Conservation (phyloP, 2,113 vertebrate species). For the Numenius arquata region DNA sequence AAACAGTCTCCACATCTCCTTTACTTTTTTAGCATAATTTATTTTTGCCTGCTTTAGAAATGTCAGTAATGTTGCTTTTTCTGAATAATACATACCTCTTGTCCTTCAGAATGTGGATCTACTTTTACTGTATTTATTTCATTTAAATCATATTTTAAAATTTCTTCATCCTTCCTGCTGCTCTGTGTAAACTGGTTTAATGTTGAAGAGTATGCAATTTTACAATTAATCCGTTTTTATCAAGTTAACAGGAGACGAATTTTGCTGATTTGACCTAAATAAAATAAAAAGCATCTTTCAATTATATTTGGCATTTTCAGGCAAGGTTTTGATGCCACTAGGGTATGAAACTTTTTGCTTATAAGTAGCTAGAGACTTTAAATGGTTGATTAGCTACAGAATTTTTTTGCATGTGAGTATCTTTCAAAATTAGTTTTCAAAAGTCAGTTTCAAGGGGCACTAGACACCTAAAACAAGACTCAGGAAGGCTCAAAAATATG, state of each 20-base stretch:
- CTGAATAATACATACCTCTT: not conserved
- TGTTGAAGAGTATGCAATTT: not conserved
- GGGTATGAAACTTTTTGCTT: not conserved
- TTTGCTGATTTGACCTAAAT: not conserved
- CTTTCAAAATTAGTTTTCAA: not conserved
- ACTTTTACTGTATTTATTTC: not conserved
- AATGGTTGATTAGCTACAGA: not conserved
- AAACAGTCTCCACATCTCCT: not conserved
- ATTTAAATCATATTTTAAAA: not conserved
- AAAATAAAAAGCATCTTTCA: not conserved
- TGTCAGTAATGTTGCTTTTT: not conserved
- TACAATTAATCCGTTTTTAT: not conserved
- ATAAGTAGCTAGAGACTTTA: not conserved
- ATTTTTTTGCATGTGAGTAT: not conserved
- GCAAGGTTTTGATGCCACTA: not conserved
- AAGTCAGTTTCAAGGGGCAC: not conserved
- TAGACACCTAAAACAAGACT: not conserved
- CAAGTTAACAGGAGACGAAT: not conserved
- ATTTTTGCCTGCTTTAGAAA: not conserved
- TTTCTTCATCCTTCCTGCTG: not conserved
- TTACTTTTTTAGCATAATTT: not conserved
- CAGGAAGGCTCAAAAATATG: not conserved
- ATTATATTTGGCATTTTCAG: not conserved
- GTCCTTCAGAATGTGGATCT: not conserved
- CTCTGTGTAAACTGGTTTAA: not conserved